phyloP scores from a whole-genome alignment of 2,797 vertebrate species.

The Artibeus jamaicensis region DNA sequence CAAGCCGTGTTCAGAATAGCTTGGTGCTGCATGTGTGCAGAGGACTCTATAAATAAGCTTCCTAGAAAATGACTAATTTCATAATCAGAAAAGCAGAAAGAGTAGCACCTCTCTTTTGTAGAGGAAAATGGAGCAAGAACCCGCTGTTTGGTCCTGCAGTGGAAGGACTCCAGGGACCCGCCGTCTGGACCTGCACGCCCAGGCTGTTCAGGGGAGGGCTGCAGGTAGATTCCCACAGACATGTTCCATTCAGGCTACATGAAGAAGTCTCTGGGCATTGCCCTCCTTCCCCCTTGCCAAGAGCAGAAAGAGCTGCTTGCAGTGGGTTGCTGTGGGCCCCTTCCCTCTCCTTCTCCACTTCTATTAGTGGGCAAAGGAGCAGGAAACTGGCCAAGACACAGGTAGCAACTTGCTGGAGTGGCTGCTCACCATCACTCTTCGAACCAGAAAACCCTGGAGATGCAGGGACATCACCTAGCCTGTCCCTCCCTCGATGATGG shows the following conservation, averaged over 20 bases:
- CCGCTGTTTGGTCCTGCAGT: not conserved
- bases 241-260: not conserved
- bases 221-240: not conserved
- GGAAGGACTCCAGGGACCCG: not conserved
- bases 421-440: not conserved
- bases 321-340: not conserved
- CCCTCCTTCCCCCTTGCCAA: not conserved
- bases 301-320: slow-evolving; percentile 35
- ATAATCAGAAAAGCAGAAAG: slow-evolving; percentile 71
- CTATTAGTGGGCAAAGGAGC: not conserved
- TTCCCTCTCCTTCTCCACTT: not conserved
- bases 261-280: not conserved
- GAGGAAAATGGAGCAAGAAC: slow-evolving; percentile 40
- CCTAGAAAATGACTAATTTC: slow-evolving; percentile 79
- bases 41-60: slow-evolving; percentile 75
- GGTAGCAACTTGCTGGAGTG: not conserved
- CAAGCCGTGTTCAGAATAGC: slow-evolving; percentile 65
- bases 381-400: not conserved
- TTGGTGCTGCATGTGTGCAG: slow-evolving; percentile 50
- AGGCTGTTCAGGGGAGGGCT: not conserved
- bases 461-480: not conserved
- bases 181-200: not conserved
- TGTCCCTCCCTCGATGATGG: not conserved
- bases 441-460: not conserved
- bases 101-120: slow-evolving; percentile 62